These are phyloP conservation scores for Epizoanthus stellaris DNA, from an alignment of 92 coral and sea anemone species.

Conservation along the genomic window DNA sequence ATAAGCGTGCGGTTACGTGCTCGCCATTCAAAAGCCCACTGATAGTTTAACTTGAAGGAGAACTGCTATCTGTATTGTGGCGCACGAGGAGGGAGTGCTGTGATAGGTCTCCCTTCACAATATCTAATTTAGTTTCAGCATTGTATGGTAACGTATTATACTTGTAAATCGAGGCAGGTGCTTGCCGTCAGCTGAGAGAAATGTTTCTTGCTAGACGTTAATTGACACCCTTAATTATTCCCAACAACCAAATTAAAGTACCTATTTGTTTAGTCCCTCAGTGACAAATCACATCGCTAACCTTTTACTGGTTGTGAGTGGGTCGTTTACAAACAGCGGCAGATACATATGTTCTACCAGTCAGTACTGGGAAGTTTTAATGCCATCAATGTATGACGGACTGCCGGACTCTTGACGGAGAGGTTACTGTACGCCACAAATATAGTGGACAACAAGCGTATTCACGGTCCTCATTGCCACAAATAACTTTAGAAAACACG, in stretches of 20 bases:
- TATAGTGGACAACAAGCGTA: background rate
- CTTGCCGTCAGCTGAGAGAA: conserved; percentile 47
- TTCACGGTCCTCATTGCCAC: background rate
- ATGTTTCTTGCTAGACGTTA: conserved; percentile 69
- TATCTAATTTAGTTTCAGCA: conserved; percentile 71
- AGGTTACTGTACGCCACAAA: background rate
- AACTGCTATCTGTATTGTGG: conserved; percentile 20
- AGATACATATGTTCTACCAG: background rate
- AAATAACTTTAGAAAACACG: background rate
- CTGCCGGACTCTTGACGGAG: background rate
- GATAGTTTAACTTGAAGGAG: background rate
- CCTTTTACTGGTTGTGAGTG: conserved; percentile 23
- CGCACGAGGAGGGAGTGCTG: conserved; percentile 16
- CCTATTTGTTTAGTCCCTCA: conserved; percentile 83
- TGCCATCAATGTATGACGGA: background rate
- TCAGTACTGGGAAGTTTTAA: background rate
- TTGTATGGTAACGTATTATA: conserved; percentile 74
- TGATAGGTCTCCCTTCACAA: conserved; percentile 60
- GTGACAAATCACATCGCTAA: conserved; percentile 72
- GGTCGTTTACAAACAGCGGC: conserved; percentile 21
- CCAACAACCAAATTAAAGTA: conserved; percentile 79
- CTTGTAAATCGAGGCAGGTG: conserved; percentile 97
- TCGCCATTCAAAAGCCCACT: conserved; percentile 17
- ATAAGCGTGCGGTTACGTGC: conserved; percentile 6
- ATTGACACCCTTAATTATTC: conserved; percentile 86